Base-by-base conservation (phyloP, 2,797 vertebrate species). In the Morelia viridis region DNA sequence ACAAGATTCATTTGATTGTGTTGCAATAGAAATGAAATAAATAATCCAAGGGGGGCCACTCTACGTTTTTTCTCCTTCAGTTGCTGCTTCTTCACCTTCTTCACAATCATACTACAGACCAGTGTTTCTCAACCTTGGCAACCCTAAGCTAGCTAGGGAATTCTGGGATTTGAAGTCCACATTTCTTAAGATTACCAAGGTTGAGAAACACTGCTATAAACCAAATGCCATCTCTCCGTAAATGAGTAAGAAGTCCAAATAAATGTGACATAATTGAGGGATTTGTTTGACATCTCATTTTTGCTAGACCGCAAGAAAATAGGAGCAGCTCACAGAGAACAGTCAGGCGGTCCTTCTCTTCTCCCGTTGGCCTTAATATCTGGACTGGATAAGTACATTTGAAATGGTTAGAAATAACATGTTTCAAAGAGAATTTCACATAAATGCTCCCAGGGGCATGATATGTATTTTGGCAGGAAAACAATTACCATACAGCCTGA, bases 401-500 rank as follows among this genome's bases (percentile, higher is more conserved):
- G 41, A 19, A 0, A 31, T 57, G 28, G 71, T 58, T 76, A 90
- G 0, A 90, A 68, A 65, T 2, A 46, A 0, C 65, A 0, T 0
- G 15, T 90, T 58, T 88, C 17, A 0, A 1, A 2, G 46, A 1
- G 22, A 12, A 11, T 61, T 85, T 88, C 31, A 76, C 28, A 57
- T 12, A 46, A 88, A 58, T 57, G 50, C 60, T 4, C 11, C 41
- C 19, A 88, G 91, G 87, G 87, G 68, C 26, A 90, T 0, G 28
- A 0, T 5, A 0, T 24, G 4, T 89, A 93, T 88, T 94, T 95
- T 7, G 94, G 90, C 61, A 80, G 46, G 91, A 91, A 92, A 95
- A 87, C 94, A 92, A 92, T 92, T 53, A 58, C 1, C 94, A 93
- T 90, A 84, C 50, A 68, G 92, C 57, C 85, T 93, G 4, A 89